Evolutionary conservation across 2,888 invertebrate species (phyloP).

Genomic region (Mythimna impura): DNA sequence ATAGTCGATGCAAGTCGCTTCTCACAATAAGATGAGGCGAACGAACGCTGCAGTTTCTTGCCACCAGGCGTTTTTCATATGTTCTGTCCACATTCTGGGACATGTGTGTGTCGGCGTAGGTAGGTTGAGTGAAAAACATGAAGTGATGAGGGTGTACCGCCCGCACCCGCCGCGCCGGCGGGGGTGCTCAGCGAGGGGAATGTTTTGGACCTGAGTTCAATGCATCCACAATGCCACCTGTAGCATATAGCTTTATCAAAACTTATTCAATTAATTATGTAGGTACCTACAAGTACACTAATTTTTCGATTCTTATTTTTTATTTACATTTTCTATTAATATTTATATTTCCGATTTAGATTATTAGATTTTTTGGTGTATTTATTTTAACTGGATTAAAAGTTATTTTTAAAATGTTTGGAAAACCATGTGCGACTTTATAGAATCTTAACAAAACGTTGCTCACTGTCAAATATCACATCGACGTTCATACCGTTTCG

Average conservation of each 20-base stretch:
- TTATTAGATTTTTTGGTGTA: not conserved
- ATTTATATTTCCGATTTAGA: not conserved
- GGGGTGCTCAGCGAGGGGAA: constrained; percentile 71
- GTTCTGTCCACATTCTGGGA: constrained; percentile 67
- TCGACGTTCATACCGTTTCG: constrained; percentile 63
- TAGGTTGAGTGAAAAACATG: constrained; percentile 75
- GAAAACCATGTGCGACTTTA: not conserved
- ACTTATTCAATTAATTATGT: not conserved
- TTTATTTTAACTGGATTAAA: not conserved
- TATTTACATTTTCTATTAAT: not conserved
- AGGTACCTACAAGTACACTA: not conserved
- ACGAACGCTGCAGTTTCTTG: constrained; percentile 81
- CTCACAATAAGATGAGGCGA: constrained; percentile 76
- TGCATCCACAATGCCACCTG: constrained; percentile 74
- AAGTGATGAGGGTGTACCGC: constrained; percentile 76
- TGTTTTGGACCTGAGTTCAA: constrained; percentile 82
- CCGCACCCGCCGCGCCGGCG: constrained; percentile 56
- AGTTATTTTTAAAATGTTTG: not conserved
- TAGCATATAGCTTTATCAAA: constrained; percentile 36
- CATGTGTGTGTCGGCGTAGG: constrained; percentile 70
- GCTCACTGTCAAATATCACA: constrained; percentile 61
- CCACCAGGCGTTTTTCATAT: constrained; percentile 75
- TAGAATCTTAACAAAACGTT: constrained; percentile 28
- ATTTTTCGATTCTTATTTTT: not conserved
- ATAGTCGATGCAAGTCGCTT: constrained; percentile 69